Conservation (phyloP, 2,113 vertebrate genomes). For the Sterrhoptilus dennistouni region DNA sequence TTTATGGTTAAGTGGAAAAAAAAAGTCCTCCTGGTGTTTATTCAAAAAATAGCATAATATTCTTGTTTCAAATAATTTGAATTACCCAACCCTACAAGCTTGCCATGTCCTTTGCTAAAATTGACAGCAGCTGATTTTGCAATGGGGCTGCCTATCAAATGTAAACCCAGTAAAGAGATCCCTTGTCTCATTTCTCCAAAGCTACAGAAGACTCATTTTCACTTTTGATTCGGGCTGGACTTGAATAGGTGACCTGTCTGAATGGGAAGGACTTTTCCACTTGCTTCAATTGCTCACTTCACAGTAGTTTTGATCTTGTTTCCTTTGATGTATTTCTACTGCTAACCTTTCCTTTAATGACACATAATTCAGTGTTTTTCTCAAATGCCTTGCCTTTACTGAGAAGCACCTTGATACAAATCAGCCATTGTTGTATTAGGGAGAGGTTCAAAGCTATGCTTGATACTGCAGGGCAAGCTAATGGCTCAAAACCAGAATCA, state of each 20-base stretch:
- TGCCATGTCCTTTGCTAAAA: neutral
- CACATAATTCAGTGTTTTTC: neutral
- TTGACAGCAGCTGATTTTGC: neutral
- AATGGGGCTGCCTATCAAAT: neutral
- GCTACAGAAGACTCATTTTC: neutral
- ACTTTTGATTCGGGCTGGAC: neutral
- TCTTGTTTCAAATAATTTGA: neutral
- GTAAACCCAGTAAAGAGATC: neutral
- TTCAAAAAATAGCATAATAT: neutral
- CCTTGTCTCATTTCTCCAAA: neutral
- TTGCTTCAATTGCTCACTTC: neutral
- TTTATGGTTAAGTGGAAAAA: neutral
- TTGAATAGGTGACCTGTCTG: neutral
- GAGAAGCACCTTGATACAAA: slow-evolving; percentile 6
- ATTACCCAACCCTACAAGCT: neutral
- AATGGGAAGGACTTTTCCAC: neutral
- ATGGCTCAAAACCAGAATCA: neutral
- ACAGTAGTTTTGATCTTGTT: slow-evolving; percentile 9
- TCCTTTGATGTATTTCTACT: neutral
- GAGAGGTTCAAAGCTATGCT: neutral
- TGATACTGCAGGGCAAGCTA: neutral
- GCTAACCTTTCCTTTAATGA: slow-evolving; percentile 6
- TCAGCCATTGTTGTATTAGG: neutral
- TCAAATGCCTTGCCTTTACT: neutral
- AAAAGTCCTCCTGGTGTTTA: neutral